These are phyloP conservation scores for Gasterosteus aculeatus DNA, from an alignment of 2,113 vertebrate genomes.

Conservation along the genomic window DNA sequence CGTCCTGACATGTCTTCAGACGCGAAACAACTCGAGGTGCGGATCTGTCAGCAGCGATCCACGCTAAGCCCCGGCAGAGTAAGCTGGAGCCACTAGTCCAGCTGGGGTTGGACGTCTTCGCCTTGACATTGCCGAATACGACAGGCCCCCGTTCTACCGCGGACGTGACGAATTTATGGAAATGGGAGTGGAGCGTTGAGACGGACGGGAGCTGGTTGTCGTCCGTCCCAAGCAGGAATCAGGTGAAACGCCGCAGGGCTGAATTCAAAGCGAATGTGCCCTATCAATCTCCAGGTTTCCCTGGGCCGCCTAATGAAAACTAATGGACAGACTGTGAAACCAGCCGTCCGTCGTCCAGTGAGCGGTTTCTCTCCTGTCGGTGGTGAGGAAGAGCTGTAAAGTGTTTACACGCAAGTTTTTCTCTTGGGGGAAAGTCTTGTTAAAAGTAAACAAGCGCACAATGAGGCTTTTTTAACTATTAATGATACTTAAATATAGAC, in stretches of 20 bases:
- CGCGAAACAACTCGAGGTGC: constrained; percentile 58
- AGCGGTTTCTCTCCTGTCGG: constrained; percentile 55
- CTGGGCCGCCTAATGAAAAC: constrained; percentile 80
- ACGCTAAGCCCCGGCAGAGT: constrained; percentile 57
- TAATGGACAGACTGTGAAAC: constrained; percentile 78
- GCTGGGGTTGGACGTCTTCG: constrained; percentile 60
- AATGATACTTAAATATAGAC: constrained; percentile 32
- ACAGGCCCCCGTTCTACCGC: constrained; percentile 65
- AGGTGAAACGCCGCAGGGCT: constrained; percentile 75
- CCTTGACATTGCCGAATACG: constrained; percentile 71
- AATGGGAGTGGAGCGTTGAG: constrained; percentile 69
- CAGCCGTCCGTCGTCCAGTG: constrained; percentile 71
- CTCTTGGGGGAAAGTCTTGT: constrained; percentile 35
- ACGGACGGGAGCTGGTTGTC: constrained; percentile 73
- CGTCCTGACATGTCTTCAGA: constrained; percentile 54
- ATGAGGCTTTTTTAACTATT: constrained; percentile 39
- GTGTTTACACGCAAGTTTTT: constrained; percentile 63
- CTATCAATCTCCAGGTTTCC: constrained; percentile 80
- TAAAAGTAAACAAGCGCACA: constrained; percentile 64
- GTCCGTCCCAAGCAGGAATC: constrained; percentile 76
- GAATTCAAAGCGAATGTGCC: constrained; percentile 80
- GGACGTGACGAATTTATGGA: constrained; percentile 75
- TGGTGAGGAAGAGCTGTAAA: constrained; percentile 47
- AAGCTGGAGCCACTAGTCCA: constrained; percentile 63
- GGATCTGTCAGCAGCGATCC: constrained; percentile 67